Percentiles rank a stretch among this genome's conserved stretches.
Conservation (phyloP, 2,797 vertebrate species). For the Cryptoblepharus egeriae region DNA sequence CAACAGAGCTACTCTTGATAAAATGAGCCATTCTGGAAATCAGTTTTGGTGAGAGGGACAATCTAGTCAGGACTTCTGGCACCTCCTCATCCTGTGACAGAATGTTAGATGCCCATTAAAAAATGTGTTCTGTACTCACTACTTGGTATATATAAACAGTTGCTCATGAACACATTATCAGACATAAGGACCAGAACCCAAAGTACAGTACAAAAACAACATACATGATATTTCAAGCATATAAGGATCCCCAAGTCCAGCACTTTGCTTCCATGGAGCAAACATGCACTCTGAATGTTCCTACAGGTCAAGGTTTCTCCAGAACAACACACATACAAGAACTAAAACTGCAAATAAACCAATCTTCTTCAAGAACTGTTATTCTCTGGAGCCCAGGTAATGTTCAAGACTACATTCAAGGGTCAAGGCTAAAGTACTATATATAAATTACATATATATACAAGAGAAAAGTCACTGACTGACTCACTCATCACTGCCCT, state of each 20-base stretch:
- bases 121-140: neutral
- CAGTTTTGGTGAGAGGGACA: too few species aligned
- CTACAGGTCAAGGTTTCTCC: neutral
- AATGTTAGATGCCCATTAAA: too few species aligned
- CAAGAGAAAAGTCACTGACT: too few species aligned
- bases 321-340: neutral
- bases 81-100: too few species aligned
- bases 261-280: too few species aligned
- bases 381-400: neutral
- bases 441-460: too few species aligned
- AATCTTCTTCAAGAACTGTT: neutral
- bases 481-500: too few species aligned
- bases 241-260: neutral
- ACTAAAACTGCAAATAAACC: neutral
- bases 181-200: neutral
- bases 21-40: too few species aligned
- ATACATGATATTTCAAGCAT: neutral
- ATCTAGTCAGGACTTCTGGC: too few species aligned
- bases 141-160: neutral
- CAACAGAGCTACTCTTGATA: too few species aligned
- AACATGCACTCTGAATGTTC: neutral
- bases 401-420: neutral
- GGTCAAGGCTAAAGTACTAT: too few species aligned
- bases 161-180: neutral
- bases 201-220: neutral